Conservation (phyloP, 2,113 vertebrate species). For the Scophthalmus maximus region DNA sequence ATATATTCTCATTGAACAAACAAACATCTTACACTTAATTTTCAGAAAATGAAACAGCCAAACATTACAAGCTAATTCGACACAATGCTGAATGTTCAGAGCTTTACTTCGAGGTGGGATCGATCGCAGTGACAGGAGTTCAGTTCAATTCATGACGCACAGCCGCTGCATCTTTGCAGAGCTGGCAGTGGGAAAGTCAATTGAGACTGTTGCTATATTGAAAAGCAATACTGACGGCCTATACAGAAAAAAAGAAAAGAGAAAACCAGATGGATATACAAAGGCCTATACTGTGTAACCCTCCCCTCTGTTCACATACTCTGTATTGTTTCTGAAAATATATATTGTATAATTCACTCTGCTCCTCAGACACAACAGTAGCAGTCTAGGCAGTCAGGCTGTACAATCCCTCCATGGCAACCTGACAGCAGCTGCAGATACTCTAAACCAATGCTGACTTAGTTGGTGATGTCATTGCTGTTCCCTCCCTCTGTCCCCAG, state of each 20-base stretch:
- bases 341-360: conserved; percentile 69
- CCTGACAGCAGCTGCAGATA: conserved; percentile 21
- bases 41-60: conserved; percentile 43
- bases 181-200: conserved; percentile 60
- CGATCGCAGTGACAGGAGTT: conserved; percentile 29
- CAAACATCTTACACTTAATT: conserved; percentile 33
- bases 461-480: conserved; percentile 33
- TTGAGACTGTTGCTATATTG: conserved; percentile 49
- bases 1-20: conserved; percentile 27
- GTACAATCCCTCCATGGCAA: conserved; percentile 46
- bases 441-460: conserved; percentile 21
- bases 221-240: conserved; percentile 58
- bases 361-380: conserved; percentile 39
- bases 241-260: conserved; percentile 46
- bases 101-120: conserved; percentile 24
- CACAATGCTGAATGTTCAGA: conserved; percentile 25
- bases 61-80: conserved; percentile 31
- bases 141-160: conserved; percentile 32
- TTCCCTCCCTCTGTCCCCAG: conserved; percentile 24
- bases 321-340: conserved; percentile 79
- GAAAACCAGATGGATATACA: conserved; percentile 75
- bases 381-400: conserved; percentile 52
- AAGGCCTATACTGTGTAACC: conserved; percentile 75
- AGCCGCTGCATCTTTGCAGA: conserved; percentile 25
- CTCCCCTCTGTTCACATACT: conserved; percentile 69